Evolutionary conservation across 2,797 vertebrate genomes (phyloP).

Genomic region (Lophius americanus): DNA sequence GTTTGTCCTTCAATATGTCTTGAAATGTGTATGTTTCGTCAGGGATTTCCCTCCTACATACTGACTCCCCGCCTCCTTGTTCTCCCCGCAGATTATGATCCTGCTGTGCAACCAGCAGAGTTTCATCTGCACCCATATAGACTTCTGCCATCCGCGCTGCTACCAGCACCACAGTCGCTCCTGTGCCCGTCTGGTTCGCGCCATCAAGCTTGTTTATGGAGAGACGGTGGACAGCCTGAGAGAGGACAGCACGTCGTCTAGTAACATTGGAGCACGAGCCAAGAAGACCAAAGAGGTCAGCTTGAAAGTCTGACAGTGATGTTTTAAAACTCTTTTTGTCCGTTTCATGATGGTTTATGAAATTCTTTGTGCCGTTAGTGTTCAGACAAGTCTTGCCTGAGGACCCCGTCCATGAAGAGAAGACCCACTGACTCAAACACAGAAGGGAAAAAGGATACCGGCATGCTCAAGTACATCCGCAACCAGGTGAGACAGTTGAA

Average conservation of each 20-base stretch:
- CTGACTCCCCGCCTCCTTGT: conserved; percentile 4
- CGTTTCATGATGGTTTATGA: not conserved
- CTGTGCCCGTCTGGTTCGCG: conserved; percentile 93
- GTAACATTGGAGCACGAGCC: conserved; percentile 80
- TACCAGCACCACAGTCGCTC: conserved; percentile 98
- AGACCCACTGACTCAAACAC: conserved; percentile 88
- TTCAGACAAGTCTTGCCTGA: conserved; percentile 95
- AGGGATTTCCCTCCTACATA: not conserved
- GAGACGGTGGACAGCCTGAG: conserved; percentile 92
- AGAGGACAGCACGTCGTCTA: conserved; percentile 79
- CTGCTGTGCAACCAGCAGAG: conserved; percentile 98
- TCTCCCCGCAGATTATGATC: conserved; percentile 91
- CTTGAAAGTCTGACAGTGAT: rapidly evolving
- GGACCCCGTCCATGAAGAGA: conserved; percentile 97
- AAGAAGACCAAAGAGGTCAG: conserved; percentile 95
- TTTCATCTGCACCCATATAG: conserved; percentile 96
- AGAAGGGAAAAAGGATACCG: conserved; percentile 97
- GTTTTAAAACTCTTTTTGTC: not conserved
- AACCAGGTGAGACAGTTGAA: conserved; percentile 86
- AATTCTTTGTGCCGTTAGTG: conserved; percentile 78
- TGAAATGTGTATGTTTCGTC: not conserved
- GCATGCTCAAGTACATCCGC: conserved; percentile 98
- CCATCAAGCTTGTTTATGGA: conserved; percentile 95
- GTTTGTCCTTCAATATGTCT: conserved; percentile 77
- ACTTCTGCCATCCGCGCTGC: conserved; percentile 98